A percentile compares a stretch with the other conserved stretches of the same genome.
These are phyloP conservation scores for Vipera ursinii DNA, from an alignment of 2,797 vertebrate species.

Conservation along the genomic window DNA sequence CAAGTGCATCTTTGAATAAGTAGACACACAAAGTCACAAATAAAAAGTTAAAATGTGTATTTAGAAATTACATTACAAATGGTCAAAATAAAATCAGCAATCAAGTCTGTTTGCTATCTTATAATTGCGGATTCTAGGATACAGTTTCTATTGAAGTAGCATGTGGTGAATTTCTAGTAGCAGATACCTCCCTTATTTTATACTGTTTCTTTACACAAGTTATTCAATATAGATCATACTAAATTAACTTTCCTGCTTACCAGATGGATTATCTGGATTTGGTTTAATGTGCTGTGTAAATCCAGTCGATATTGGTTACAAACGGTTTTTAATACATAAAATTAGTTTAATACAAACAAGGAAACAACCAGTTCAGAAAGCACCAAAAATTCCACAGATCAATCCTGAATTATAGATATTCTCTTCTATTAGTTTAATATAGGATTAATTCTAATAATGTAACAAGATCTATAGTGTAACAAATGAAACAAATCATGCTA, in stretches of 20 bases:
- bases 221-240: neutral
- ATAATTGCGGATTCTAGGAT: conserved; percentile 26
- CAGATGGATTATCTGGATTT: neutral
- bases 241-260: neutral
- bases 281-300: neutral
- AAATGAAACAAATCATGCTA: neutral
- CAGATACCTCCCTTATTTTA: conserved; percentile 37
- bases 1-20: neutral
- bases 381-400: neutral
- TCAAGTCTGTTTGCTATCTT: neutral
- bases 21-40: neutral
- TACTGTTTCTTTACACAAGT: neutral
- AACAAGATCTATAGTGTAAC: neutral
- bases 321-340: neutral
- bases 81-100: neutral
- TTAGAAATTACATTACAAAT: neutral
- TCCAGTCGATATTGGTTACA: neutral
- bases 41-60: neutral
- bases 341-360: neutral
- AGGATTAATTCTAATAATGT: neutral
- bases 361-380: neutral
- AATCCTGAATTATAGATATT: neutral
- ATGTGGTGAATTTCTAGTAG: conserved; percentile 56
- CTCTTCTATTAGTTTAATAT: neutral
- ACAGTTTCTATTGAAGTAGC: conserved; percentile 36